These are phyloP conservation scores for Pogoniulus pusillus DNA, from an alignment of 2,797 vertebrate genomes.

Conservation along the genomic window DNA sequence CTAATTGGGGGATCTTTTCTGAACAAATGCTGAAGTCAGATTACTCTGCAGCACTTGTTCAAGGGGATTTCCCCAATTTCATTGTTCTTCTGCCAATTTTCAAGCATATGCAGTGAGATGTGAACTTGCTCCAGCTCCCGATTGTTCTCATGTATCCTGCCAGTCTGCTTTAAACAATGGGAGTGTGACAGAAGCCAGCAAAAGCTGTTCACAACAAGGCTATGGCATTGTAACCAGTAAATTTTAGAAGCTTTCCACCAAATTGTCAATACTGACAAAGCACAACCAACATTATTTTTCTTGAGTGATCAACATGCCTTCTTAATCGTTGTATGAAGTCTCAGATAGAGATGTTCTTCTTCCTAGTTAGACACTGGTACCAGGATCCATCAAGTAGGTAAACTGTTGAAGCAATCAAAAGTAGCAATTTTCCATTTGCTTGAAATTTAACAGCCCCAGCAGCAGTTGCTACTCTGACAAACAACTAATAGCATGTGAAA, in stretches of 20 bases:
- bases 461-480: not conserved
- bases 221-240: not conserved
- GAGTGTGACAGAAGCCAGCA: not conserved
- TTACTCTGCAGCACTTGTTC: not conserved
- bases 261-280: not conserved
- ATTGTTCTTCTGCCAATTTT: slow-evolving; percentile 49
- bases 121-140: slow-evolving; percentile 5
- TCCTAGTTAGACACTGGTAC: not conserved
- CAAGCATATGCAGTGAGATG: slow-evolving; percentile 33
- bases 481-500: not conserved
- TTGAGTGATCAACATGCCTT: not conserved
- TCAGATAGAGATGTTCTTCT: not conserved
- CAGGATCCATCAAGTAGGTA: not conserved
- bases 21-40: slow-evolving; percentile 1
- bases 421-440: not conserved
- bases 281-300: not conserved
- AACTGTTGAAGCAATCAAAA: not conserved
- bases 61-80: slow-evolving; percentile 47
- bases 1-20: not conserved
- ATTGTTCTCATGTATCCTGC: slow-evolving; percentile 62
- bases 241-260: slow-evolving; percentile 31
- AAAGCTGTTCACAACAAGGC: slow-evolving; percentile 3
- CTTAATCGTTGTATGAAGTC: not conserved
- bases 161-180: slow-evolving; percentile 23
- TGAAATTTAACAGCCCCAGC: not conserved